phyloP scores from a whole-genome alignment of 2,797 vertebrate genomes.

The Tachyglossus aculeatus region DNA sequence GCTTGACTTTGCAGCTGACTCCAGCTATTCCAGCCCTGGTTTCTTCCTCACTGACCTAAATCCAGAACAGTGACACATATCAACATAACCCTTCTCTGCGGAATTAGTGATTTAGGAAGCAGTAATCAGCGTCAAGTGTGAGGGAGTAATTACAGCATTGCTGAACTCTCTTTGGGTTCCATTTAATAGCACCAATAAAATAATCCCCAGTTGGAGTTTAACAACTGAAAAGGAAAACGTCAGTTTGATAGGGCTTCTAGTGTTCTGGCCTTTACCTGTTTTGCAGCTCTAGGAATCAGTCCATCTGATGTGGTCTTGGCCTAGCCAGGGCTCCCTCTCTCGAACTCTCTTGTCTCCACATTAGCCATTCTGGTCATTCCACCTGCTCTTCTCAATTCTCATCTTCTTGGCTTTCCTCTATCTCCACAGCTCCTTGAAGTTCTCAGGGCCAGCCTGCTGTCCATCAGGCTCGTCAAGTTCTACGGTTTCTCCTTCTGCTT shows the following conservation, averaged over 20 bases:
- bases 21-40: neutral
- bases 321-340: no score
- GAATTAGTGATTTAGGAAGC: neutral
- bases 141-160: neutral
- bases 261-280: neutral
- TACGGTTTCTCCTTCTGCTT: neutral
- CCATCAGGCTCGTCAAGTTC: neutral
- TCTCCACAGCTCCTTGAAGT: no score
- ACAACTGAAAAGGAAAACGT: neutral
- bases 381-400: no score
- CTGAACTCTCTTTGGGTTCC: neutral
- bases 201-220: neutral
- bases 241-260: neutral
- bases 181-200: neutral
- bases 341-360: neutral
- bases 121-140: neutral
- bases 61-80: neutral
- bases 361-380: neutral
- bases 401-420: no score
- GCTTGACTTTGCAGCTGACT: neutral
- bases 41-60: constrained; percentile 20
- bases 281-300: neutral
- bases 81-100: neutral
- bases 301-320: no score
- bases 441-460: neutral